Evolutionary conservation across 2,797 vertebrate species (phyloP).

Genomic region (Craterocephalus amniculus): DNA sequence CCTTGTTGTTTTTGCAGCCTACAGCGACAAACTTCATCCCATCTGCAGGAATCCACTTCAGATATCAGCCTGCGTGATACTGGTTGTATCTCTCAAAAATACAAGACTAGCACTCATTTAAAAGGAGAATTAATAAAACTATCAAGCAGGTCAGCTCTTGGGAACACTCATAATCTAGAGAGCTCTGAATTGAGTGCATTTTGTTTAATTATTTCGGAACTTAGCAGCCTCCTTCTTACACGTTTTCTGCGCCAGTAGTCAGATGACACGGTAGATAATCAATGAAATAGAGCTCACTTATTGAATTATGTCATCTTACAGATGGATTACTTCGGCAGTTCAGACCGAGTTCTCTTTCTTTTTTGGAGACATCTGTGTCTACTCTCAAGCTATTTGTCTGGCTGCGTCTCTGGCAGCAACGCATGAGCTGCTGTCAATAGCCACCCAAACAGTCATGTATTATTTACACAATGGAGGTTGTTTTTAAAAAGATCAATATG

Average conservation of each 20-base stretch:
- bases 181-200: slow-evolving; percentile 29
- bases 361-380: background rate
- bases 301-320: slow-evolving; percentile 30
- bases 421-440: slow-evolving; percentile 43
- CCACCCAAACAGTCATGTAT: slow-evolving; percentile 55
- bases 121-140: slow-evolving; percentile 39
- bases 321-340: slow-evolving; percentile 12
- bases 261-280: slow-evolving; percentile 49
- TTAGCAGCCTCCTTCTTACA: slow-evolving; percentile 30
- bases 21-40: background rate
- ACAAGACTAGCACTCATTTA: background rate
- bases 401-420: slow-evolving; percentile 13
- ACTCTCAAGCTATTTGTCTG: too few species aligned
- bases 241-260: slow-evolving; percentile 10
- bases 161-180: slow-evolving; percentile 30
- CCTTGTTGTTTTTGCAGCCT: too few species aligned
- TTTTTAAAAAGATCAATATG: slow-evolving; percentile 47
- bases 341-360: background rate
- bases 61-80: background rate
- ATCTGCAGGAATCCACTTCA: slow-evolving; percentile 9
- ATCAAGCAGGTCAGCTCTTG: slow-evolving; percentile 37
- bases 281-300: slow-evolving; percentile 8
- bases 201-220: slow-evolving; percentile 53
- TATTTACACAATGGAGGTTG: slow-evolving; percentile 51
- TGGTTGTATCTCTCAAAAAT: background rate